Percentiles rank a stretch among this genome's conserved stretches.
phyloP scores from a whole-genome alignment of 2,797 vertebrate genomes.

The Brotogeris chrysoptera region DNA sequence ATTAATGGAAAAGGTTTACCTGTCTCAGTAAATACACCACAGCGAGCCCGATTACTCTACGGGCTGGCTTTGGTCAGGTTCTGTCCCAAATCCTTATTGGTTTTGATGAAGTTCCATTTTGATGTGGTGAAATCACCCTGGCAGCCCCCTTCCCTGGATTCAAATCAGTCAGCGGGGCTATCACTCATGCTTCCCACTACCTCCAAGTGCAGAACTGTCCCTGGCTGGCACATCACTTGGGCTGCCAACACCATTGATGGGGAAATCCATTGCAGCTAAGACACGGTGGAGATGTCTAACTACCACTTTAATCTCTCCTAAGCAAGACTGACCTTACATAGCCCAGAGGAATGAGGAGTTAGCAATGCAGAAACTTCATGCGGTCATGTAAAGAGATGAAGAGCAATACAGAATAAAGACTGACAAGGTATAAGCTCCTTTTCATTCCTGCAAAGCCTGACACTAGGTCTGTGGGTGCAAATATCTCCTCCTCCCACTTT shows the following conservation, averaged over 20 bases:
- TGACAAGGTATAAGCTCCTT: not conserved
- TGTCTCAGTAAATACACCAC: not conserved
- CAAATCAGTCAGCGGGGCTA: not conserved
- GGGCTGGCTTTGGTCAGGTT: not conserved
- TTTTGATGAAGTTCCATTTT: not conserved
- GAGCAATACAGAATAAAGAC: not conserved
- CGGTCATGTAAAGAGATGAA: not conserved
- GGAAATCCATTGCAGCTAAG: not conserved
- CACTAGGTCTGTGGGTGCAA: not conserved
- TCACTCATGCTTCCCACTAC: rapidly evolving
- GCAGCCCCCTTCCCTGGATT: not conserved
- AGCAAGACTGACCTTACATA: not conserved
- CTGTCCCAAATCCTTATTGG: not conserved
- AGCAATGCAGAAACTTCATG: not conserved
- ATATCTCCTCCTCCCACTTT: not conserved
- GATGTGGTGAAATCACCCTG: not conserved
- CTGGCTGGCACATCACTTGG: rapidly evolving
- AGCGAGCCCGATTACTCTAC: not conserved
- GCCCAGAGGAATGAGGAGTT: not conserved
- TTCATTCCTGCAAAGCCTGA: not conserved
- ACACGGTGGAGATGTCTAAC: not conserved
- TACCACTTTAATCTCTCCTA: not conserved
- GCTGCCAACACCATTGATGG: rapidly evolving
- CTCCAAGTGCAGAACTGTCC: not conserved
- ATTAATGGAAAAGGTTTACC: not conserved